phyloP scores from a whole-genome alignment of 2,113 vertebrate genomes.

The Aleadryas rufinucha region DNA sequence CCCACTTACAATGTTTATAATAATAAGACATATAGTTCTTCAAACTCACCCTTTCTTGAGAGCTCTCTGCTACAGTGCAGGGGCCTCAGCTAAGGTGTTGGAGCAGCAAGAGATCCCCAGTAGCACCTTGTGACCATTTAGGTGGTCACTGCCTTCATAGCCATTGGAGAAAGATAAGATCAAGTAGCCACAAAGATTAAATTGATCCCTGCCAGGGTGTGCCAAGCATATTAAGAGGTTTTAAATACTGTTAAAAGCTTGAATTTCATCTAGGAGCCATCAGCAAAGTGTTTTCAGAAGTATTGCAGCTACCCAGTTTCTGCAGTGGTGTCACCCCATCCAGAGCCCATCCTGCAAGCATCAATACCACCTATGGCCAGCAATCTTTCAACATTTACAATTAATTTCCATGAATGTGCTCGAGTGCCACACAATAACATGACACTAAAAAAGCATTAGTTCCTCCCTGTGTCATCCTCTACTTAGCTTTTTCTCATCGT shows the following conservation, averaged over 20 bases:
- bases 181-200: not conserved
- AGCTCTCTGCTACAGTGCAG: not conserved
- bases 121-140: not conserved
- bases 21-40: not conserved
- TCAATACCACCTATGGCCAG: not conserved
- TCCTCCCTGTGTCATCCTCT: not conserved
- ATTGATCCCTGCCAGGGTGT: too few species aligned
- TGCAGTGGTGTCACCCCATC: not conserved
- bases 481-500: conserved; percentile 24
- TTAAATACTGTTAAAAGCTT: not conserved
- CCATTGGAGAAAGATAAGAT: not conserved
- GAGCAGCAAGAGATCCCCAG: not conserved
- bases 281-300: not conserved
- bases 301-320: not conserved
- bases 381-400: not conserved
- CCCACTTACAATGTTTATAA: not conserved
- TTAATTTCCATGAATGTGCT: conserved; percentile 20
- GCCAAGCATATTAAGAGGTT: not conserved
- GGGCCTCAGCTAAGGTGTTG: not conserved
- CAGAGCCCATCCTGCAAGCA: not conserved
- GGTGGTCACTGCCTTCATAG: not conserved
- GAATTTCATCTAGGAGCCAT: not conserved
- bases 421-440: not conserved
- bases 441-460: not conserved
- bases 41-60: not conserved